phyloP scores from a whole-genome alignment of 2,888 invertebrate genomes.

The Hololepta plana region DNA sequence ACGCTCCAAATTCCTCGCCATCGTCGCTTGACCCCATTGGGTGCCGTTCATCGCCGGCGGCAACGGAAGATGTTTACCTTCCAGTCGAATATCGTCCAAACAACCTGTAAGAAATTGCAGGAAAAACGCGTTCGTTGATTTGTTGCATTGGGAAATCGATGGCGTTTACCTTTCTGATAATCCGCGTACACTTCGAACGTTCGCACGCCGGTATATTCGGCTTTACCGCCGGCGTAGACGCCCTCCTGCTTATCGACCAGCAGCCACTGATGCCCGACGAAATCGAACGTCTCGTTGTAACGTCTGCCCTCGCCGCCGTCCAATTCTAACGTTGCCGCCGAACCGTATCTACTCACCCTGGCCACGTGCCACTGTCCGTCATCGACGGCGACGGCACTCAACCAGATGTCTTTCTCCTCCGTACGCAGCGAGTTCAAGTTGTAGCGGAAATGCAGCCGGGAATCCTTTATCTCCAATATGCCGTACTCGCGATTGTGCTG shows the following conservation, averaged over 20 bases:
- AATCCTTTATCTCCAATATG: constrained; percentile 78
- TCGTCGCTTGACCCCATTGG: constrained; percentile 89
- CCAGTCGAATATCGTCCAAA: constrained; percentile 68
- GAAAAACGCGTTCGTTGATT: constrained; percentile 3
- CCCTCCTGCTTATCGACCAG: constrained; percentile 88
- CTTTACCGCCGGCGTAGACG: constrained; percentile 89
- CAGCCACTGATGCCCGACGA: constrained; percentile 82
- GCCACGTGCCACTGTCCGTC: constrained; percentile 97
- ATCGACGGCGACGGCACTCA: constrained; percentile 77
- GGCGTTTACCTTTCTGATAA: constrained; percentile 64
- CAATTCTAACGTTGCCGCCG: constrained; percentile 78
- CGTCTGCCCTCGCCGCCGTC: constrained; percentile 90
- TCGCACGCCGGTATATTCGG: constrained; percentile 83
- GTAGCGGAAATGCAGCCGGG: constrained; percentile 76
- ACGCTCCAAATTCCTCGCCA: constrained; percentile 78
- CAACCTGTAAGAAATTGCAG: constrained; percentile 37
- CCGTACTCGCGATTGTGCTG: constrained; percentile 90
- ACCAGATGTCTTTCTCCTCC: constrained; percentile 79
- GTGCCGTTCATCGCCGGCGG: constrained; percentile 91
- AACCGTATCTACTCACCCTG: constrained; percentile 77
- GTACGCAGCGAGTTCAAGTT: constrained; percentile 83
- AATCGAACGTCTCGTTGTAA: constrained; percentile 83
- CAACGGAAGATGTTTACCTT: constrained; percentile 86
- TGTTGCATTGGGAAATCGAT: neutral
- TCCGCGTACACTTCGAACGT: constrained; percentile 91